Base-by-base conservation (phyloP, 1,140 invertebrate genomes). In the Drosophila ohnishii region DNA sequence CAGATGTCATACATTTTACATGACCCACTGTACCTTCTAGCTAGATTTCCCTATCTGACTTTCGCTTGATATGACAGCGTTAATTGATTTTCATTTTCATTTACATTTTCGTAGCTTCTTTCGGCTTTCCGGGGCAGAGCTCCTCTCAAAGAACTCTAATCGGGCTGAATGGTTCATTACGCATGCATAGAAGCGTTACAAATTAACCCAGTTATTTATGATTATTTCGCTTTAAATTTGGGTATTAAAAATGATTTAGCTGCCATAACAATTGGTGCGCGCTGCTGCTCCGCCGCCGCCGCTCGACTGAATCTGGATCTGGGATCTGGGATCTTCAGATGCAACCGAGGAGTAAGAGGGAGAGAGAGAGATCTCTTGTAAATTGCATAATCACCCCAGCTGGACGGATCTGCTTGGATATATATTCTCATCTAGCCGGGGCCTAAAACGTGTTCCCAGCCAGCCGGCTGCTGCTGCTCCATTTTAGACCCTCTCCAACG, bases 141-240 rank as follows among this genome's bases (percentile, higher is more conserved):
- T 16, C 14, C 14, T 11, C 5, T 5, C 25, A 35, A 39, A 62
- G 48, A 73, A 25, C 69, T 47, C 55, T 37, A 67, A 28, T 77
- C 75, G 78, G 81, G 62, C 67, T 90, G 64, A 79, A 90, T 78
- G 86, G 58, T 82, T 90, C 86, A 90, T 90, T 90, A 75, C 60
- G 55, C 81, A 90, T 80, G 78, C 86, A 76, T 37, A 62, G 76
- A 75, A 90, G 86, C 86, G 86, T 90, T 83, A 80, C 86, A 90
- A 87, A 86, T 90, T 90, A 90, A 86, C 86, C 86, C 76, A 90
- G 78, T 87, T 90, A 90, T 90, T 86, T 83, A 90, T 80, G 79
- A 90, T 74, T 86, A 90, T 90, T 86, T 67, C 67, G 69, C 35
- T 45, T 69, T 64, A 61, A 81, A 67, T 86, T 85, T 85, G 69